phyloP scores from a whole-genome alignment of 2,797 vertebrate species.

The Coilia nasus region DNA sequence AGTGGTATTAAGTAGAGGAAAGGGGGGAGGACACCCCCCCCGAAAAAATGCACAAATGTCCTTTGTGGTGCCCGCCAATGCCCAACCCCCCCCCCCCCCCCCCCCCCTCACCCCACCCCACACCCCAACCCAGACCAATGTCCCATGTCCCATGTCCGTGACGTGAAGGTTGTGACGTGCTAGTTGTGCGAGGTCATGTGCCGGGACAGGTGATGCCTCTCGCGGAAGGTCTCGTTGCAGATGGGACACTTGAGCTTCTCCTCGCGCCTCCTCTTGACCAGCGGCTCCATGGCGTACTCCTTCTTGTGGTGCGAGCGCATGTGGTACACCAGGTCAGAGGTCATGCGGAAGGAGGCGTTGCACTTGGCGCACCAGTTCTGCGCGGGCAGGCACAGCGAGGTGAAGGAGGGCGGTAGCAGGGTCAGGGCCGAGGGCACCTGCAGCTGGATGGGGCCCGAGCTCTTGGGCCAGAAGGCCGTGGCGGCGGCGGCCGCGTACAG shows the following conservation, averaged over 20 bases:
- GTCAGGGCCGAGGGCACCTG: conserved; percentile 94
- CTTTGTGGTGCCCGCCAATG: conserved; percentile 28
- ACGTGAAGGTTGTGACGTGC: conserved; percentile 65
- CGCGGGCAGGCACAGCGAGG: conserved; percentile 93
- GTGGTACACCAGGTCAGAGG: conserved; percentile 97
- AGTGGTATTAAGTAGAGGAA: conserved; percentile 1
- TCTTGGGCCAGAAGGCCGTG: conserved; percentile 95
- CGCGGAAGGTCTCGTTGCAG: conserved; percentile 96
- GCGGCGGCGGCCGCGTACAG: conserved; percentile 78
- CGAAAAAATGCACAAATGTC: conserved; percentile 16
- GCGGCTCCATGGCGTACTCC: conserved; percentile 92
- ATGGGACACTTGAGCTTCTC: conserved; percentile 98
- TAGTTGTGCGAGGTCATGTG: conserved; percentile 97
- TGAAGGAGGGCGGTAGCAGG: conserved; percentile 93
- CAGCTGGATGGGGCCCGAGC: conserved; percentile 86
- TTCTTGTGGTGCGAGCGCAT: conserved; percentile 99
- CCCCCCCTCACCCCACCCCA: neutral
- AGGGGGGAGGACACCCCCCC: neutral
- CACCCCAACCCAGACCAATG: too few species aligned
- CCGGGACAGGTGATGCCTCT: conserved; percentile 95
- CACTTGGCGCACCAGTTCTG: conserved; percentile 99
- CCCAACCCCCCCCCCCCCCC: conserved; percentile 6
- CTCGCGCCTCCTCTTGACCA: conserved; percentile 92
- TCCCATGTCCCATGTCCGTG: neutral
- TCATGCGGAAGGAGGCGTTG: conserved; percentile 98